Evolutionary conservation across 2,113 vertebrate species (phyloP).

Genomic region (Notothenia coriiceps): DNA sequence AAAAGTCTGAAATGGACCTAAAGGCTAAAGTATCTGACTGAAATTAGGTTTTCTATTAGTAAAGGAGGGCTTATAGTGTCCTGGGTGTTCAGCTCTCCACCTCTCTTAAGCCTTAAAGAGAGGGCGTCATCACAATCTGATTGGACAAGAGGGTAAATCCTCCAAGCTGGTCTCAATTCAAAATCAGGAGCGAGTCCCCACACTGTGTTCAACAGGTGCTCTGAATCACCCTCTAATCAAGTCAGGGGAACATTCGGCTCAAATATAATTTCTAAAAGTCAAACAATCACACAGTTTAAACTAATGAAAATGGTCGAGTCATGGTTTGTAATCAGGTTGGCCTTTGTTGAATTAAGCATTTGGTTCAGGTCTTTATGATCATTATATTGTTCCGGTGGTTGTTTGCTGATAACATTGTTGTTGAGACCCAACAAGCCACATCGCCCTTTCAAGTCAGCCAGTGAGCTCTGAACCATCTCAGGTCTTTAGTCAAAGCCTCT

Average conservation of each 20-base stretch:
- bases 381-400: conserved; percentile 36
- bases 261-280: neutral
- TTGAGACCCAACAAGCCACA: conserved; percentile 44
- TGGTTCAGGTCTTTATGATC: neutral
- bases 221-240: conserved; percentile 3
- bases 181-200: neutral
- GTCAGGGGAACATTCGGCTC: neutral
- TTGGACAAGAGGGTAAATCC: neutral
- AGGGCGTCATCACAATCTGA: neutral
- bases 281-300: neutral
- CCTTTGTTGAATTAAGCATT: neutral
- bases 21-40: neutral
- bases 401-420: conserved; percentile 37
- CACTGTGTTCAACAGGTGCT: neutral
- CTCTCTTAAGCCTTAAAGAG: neutral
- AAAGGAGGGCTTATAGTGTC: neutral
- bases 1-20: neutral
- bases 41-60: neutral
- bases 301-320: neutral
- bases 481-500: conserved; percentile 53
- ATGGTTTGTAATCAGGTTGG: neutral
- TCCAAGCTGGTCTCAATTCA: neutral
- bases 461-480: conserved; percentile 46
- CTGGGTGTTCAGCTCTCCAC: neutral
- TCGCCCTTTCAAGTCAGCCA: conserved; percentile 56